Evolutionary conservation across 2,888 invertebrate species (phyloP).

Genomic region (Ypsolopha scabrella): DNA sequence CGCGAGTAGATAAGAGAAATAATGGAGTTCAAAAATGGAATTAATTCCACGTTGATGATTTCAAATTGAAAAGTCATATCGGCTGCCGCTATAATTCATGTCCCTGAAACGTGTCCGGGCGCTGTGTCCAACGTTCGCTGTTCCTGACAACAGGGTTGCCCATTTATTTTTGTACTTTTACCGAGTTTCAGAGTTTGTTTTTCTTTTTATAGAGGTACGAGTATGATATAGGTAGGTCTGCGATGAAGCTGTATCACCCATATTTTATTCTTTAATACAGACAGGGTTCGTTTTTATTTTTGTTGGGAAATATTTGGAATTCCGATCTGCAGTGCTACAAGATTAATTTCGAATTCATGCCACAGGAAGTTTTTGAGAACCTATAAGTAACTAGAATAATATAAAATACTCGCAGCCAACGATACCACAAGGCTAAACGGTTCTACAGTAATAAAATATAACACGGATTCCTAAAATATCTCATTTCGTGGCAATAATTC

Average conservation of each 20-base stretch:
- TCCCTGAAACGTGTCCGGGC: conserved; percentile 68
- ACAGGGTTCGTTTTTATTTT: too few relatives aligned
- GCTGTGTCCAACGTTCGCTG: conserved; percentile 37
- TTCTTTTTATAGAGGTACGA: not conserved
- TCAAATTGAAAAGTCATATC: conserved; percentile 73
- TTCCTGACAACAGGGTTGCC: conserved; percentile 50
- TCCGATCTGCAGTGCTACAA: too few relatives aligned
- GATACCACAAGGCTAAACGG: too few relatives aligned
- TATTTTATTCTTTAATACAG: too few relatives aligned
- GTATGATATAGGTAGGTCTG: not conserved
- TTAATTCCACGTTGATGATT: conserved; percentile 72
- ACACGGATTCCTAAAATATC: too few relatives aligned
- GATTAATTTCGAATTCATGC: too few relatives aligned
- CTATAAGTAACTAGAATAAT: too few relatives aligned
- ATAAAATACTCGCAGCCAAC: too few relatives aligned
- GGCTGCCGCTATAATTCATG: conserved; percentile 70
- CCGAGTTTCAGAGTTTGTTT: not conserved
- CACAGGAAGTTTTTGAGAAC: too few relatives aligned
- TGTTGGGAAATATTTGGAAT: too few relatives aligned
- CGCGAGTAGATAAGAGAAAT: conserved; percentile 65
- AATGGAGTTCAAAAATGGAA: conserved; percentile 71
- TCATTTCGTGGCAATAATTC: too few relatives aligned
- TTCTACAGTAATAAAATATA: too few relatives aligned
- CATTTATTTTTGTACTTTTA: conserved; percentile 28
- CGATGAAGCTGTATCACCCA: not conserved